Percentiles rank a stretch among this genome's conserved stretches.
Evolutionary conservation across 2,888 invertebrate genomes (phyloP).

Genomic region (Notocelia uddmanniana): DNA sequence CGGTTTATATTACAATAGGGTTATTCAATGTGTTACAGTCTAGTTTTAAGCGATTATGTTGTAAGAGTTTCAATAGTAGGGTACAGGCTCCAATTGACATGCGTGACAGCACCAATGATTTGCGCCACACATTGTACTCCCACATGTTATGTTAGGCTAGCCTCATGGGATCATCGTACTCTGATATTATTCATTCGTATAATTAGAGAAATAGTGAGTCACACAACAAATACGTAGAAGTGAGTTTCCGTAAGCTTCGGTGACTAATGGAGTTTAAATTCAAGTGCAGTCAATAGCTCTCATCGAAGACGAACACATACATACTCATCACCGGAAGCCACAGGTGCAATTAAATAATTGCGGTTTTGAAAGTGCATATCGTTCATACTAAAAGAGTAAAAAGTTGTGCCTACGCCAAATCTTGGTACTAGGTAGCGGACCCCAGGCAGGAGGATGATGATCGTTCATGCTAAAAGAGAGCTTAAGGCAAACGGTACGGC

Average conservation of each 20-base stretch:
- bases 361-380: too few relatives aligned
- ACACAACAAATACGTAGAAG: background rate
- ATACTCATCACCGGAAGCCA: too few relatives aligned
- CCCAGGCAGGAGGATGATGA: too few relatives aligned
- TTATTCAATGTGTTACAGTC: background rate
- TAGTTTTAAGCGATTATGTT: background rate
- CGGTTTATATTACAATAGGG: background rate
- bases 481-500: too few relatives aligned
- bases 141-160: constrained; percentile 24
- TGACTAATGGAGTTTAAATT: background rate
- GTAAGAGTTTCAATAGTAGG: constrained; percentile 29
- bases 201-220: constrained; percentile 28
- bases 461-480: too few relatives aligned
- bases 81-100: constrained; percentile 38
- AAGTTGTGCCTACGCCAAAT: too few relatives aligned
- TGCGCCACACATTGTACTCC: constrained; percentile 27
- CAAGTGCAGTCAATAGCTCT: background rate
- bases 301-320: background rate
- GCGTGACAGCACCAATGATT: constrained; percentile 32
- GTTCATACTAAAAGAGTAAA: too few relatives aligned
- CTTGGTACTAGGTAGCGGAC: too few relatives aligned
- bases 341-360: background rate
- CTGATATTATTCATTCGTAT: constrained; percentile 11
- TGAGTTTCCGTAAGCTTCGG: background rate
- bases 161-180: constrained; percentile 35